Conservation (phyloP, 2,113 vertebrate genomes). For the Psilopogon haemacephalus region DNA sequence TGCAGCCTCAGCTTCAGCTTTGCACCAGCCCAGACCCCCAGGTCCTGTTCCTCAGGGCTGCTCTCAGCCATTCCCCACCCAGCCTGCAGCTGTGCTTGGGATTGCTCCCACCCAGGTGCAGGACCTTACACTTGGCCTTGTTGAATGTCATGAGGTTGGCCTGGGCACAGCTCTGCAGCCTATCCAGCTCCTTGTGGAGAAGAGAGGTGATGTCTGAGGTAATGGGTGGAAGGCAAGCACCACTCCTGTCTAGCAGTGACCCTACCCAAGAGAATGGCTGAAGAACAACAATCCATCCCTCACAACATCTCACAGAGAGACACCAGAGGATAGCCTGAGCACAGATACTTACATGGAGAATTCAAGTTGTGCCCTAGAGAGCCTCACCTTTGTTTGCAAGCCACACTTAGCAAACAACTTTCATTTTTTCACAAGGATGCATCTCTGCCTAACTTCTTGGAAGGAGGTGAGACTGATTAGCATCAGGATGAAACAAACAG, state of each 20-base stretch:
- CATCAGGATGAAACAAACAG: background rate
- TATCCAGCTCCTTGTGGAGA: too few relatives aligned
- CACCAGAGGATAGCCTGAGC: background rate
- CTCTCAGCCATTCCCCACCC: too few relatives aligned
- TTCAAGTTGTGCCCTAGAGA: background rate
- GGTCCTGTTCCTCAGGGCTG: too few relatives aligned
- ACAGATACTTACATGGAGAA: background rate
- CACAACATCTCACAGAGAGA: background rate
- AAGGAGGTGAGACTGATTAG: background rate
- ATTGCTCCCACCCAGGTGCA: too few relatives aligned
- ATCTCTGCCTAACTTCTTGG: background rate
- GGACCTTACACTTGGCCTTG: too few relatives aligned
- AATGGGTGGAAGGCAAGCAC: background rate
- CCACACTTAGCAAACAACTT: background rate
- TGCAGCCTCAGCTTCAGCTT: too few relatives aligned
- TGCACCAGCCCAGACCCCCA: too few relatives aligned
- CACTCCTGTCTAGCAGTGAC: accelerated
- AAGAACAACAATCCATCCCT: background rate
- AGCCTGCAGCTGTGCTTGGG: too few relatives aligned
- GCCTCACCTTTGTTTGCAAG: background rate
- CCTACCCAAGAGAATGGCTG: background rate
- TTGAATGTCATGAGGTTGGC: too few relatives aligned
- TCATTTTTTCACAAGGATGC: background rate
- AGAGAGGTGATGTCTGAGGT: too few relatives aligned
- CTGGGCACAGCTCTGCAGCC: too few relatives aligned